Percentiles rank a stretch among this genome's conserved stretches.
phyloP scores from a whole-genome alignment of 1,140 invertebrate genomes.

The Ephestia elutella region DNA sequence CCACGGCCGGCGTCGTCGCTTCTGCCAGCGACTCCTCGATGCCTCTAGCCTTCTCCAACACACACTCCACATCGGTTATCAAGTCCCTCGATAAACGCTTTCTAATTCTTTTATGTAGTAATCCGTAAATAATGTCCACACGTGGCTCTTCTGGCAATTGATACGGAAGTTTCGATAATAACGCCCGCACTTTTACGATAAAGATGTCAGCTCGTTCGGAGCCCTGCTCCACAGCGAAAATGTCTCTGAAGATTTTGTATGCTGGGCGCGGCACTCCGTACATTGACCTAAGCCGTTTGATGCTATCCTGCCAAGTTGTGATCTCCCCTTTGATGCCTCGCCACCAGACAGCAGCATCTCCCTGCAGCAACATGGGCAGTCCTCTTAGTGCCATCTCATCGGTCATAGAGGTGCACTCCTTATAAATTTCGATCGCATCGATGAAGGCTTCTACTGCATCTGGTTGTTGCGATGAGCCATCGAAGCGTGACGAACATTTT shows the following conservation, averaged over 20 bases:
- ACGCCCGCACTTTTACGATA: slow-evolving; percentile 14
- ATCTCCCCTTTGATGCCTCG: slow-evolving; percentile 14
- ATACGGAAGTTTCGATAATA: slow-evolving; percentile 22
- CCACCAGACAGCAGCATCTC: slow-evolving; percentile 14
- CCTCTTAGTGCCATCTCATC: slow-evolving; percentile 20
- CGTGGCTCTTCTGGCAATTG: slow-evolving; percentile 12
- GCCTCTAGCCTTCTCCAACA: slow-evolving; percentile 1
- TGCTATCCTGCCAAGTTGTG: slow-evolving; percentile 18
- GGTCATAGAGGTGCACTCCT: not conserved
- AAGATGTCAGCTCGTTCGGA: slow-evolving; percentile 20
- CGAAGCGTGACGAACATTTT: not conserved
- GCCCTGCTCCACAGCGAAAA: slow-evolving; percentile 21
- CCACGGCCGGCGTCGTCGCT: too few relatives aligned
- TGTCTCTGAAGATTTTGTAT: slow-evolving; percentile 21
- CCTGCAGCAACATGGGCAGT: slow-evolving; percentile 16
- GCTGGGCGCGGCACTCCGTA: slow-evolving; percentile 18
- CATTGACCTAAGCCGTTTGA: slow-evolving; percentile 12
- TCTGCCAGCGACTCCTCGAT: slow-evolving; percentile 15
- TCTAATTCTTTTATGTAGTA: slow-evolving; percentile 12
- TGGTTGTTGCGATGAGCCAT: not conserved
- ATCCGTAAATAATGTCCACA: slow-evolving; percentile 26
- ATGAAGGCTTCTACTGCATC: not conserved
- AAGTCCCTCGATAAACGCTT: slow-evolving; percentile 7
- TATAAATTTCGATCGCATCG: too few relatives aligned
- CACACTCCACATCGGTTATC: not conserved